Evolutionary conservation across 2,888 invertebrate genomes (phyloP).

Genomic region (Melipona beecheii): DNA sequence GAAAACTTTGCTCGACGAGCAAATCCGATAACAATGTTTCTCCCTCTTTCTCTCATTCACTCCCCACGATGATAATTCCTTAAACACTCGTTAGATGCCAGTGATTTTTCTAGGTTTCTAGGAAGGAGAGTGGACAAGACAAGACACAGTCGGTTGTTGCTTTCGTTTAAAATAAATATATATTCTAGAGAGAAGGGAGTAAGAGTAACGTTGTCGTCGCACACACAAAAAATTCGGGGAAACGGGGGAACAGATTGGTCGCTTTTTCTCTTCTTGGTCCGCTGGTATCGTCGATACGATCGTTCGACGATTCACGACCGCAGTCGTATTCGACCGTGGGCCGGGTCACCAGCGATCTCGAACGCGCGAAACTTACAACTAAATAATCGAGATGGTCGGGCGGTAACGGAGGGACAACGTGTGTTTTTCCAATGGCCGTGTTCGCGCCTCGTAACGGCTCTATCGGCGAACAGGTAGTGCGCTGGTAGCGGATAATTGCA

Average conservation of each 20-base stretch:
- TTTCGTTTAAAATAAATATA: slow-evolving; percentile 33
- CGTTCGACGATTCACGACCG: slow-evolving; percentile 4
- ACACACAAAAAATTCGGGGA: background rate
- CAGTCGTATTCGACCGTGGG: too few relatives aligned
- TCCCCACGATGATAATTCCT: too few relatives aligned
- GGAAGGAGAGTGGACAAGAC: background rate
- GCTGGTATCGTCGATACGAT: background rate
- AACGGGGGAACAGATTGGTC: slow-evolving; percentile 5
- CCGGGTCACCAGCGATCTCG: slow-evolving; percentile 30
- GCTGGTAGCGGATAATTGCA: slow-evolving; percentile 49
- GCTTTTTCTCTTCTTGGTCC: background rate
- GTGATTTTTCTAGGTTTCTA: too few relatives aligned
- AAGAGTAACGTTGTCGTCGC: slow-evolving; percentile 3
- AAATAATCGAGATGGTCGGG: background rate
- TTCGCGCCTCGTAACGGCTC: slow-evolving; percentile 46
- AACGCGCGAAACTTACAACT: background rate
- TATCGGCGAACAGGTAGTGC: slow-evolving; percentile 33
- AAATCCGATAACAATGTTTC: background rate
- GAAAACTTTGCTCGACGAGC: background rate
- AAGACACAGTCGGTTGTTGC: slow-evolving; percentile 12
- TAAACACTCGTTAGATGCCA: background rate
- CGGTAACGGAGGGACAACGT: background rate
- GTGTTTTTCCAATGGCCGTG: slow-evolving; percentile 32
- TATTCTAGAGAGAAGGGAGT: slow-evolving; percentile 20
- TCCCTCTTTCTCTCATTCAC: too few relatives aligned